phyloP scores from a whole-genome alignment of 1,140 invertebrate species.

The Zaprionus taronus region DNA sequence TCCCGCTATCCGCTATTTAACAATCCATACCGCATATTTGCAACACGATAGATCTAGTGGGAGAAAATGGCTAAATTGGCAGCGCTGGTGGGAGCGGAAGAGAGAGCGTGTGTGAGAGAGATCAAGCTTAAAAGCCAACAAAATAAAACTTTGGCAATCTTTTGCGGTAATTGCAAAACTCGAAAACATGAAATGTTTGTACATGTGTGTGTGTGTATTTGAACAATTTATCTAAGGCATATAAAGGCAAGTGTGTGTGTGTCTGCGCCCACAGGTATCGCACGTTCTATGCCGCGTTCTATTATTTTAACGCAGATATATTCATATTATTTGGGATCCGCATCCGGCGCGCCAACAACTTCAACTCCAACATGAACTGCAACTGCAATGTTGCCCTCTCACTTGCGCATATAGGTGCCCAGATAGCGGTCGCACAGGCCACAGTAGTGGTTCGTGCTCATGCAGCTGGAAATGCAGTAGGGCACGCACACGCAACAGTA shows the following conservation, averaged over 20 bases:
- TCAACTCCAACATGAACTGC: neutral
- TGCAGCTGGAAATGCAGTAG: constrained; percentile 88
- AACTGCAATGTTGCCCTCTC: neutral
- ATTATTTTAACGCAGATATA: neutral
- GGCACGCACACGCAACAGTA: constrained; percentile 88
- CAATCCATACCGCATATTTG: no score
- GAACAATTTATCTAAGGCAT: constrained; percentile 60
- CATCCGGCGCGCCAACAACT: neutral
- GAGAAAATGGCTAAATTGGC: no score
- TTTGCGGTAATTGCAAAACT: constrained; percentile 54
- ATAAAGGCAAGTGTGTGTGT: constrained; percentile 19
- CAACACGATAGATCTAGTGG: no score
- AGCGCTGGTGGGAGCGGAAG: neutral
- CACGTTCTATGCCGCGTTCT: neutral
- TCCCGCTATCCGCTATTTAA: no score
- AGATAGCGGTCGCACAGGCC: constrained; percentile 88
- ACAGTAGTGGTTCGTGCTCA: constrained; percentile 88
- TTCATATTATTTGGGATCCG: neutral
- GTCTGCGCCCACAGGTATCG: neutral
- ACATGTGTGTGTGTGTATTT: constrained; percentile 28
- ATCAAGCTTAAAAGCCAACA: neutral
- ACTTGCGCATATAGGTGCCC: constrained; percentile 85
- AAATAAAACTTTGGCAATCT: constrained; percentile 41
- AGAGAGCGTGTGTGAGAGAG: neutral
- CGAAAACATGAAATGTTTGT: constrained; percentile 42